Conservation (phyloP, 2,113 vertebrate species). For the Pardalotus punctatus region DNA sequence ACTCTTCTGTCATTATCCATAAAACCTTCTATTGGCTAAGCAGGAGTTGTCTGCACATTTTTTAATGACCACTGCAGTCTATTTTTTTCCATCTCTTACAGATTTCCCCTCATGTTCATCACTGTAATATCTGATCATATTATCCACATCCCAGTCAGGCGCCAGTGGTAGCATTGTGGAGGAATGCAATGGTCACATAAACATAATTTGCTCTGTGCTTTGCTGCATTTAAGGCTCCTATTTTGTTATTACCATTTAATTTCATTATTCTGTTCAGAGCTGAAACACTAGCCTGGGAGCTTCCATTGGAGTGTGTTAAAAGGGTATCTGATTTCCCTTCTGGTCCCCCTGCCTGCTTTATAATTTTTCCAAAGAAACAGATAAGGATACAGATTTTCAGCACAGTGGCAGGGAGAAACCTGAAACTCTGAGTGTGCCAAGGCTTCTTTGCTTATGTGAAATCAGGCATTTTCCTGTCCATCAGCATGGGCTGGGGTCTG, state of each 20-base stretch:
- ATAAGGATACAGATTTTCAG: not conserved
- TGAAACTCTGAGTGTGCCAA: not conserved
- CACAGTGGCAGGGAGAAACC: not conserved
- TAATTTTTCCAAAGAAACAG: not conserved
- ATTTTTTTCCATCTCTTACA: not conserved
- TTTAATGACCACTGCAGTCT: not conserved
- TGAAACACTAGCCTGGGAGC: not conserved
- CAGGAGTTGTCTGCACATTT: not conserved
- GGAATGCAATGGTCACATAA: not conserved
- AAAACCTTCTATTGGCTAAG: not conserved
- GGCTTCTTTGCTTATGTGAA: not conserved
- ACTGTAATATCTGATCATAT: not conserved
- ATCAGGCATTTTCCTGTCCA: fast-evolving
- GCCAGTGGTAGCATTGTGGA: not conserved
- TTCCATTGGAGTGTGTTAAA: not conserved
- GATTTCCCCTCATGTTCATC: not conserved
- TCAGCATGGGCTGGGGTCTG: fast-evolving
- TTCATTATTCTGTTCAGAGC: not conserved
- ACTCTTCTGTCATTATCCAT: not conserved
- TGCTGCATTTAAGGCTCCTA: not conserved
- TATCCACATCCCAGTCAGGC: not conserved
- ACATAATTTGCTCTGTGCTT: not conserved
- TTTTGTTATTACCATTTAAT: not conserved
- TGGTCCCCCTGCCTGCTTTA: not conserved
- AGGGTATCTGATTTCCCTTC: not conserved